A percentile compares a stretch with the other conserved stretches of the same genome.
phyloP scores from a whole-genome alignment of 2,888 invertebrate species.

The Chloroclysta siterata region DNA sequence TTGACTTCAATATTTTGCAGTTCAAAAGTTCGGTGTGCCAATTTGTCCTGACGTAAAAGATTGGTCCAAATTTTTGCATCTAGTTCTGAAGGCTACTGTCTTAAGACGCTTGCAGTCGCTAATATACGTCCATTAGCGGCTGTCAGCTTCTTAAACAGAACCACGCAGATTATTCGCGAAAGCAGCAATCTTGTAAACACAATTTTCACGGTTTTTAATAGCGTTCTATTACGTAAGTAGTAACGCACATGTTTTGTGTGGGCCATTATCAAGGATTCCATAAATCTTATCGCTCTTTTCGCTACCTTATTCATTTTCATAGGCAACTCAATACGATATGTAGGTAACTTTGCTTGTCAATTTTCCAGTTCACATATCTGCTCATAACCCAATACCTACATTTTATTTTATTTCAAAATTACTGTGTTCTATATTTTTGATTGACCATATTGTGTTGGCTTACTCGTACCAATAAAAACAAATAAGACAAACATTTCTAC shows the following conservation, averaged over 20 bases:
- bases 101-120: too few relatives aligned
- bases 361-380: background rate
- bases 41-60: constrained; percentile 16
- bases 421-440: too few relatives aligned
- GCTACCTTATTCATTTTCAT: constrained; percentile 16
- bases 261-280: constrained; percentile 17
- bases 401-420: too few relatives aligned
- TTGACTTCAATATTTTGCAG: constrained; percentile 37
- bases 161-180: background rate
- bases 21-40: constrained; percentile 21
- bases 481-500: too few relatives aligned
- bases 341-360: background rate
- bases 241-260: constrained; percentile 5
- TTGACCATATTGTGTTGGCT: too few relatives aligned
- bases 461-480: too few relatives aligned
- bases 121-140: too few relatives aligned
- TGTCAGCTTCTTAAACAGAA: too few relatives aligned
- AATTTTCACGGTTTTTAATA: constrained; percentile 12
- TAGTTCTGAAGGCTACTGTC: constrained; percentile 37
- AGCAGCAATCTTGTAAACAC: constrained; percentile 5
- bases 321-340: background rate
- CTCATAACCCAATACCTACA: too few relatives aligned
- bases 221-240: constrained; percentile 7
- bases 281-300: constrained; percentile 18
- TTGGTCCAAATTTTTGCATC: constrained; percentile 27